These are phyloP conservation scores for Onthophagus sagittarius DNA, from an alignment of 2,888 invertebrate species.

Conservation along the genomic window DNA sequence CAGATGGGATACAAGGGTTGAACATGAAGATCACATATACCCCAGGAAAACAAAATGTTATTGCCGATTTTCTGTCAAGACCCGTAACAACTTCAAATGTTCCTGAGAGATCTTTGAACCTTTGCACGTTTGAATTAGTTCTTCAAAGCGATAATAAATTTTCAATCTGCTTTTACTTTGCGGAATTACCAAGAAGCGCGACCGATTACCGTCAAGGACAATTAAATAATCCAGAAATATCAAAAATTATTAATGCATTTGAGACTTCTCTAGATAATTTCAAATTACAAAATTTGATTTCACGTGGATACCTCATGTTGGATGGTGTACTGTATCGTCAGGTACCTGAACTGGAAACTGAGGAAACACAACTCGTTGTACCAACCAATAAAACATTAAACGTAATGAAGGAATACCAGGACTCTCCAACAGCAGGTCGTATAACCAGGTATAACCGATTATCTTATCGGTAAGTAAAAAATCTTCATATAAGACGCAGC, in stretches of 20 bases:
- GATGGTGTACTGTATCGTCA: slow-evolving; percentile 20
- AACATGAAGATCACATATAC: no score
- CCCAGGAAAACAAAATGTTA: no score
- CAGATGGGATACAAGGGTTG: no score
- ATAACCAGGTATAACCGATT: no score
- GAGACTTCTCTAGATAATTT: slow-evolving; percentile 18
- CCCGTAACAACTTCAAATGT: no score
- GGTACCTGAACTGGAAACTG: slow-evolving; percentile 18
- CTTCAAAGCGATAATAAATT: no score
- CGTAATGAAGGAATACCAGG: slow-evolving; percentile 20
- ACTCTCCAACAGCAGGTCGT: slow-evolving; percentile 23
- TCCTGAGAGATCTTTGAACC: no score
- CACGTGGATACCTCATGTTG: slow-evolving; percentile 21
- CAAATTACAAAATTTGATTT: slow-evolving; percentile 7
- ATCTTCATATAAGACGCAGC: no score
- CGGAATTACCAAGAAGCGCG: slow-evolving; percentile 24
- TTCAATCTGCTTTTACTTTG: slow-evolving; percentile 15
- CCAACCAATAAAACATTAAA: slow-evolving; percentile 4
- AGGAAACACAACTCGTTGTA: slow-evolving; percentile 15
- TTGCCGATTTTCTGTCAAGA: no score
- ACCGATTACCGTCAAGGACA: slow-evolving; percentile 26
- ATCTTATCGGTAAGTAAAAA: no score
- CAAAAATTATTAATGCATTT: no score
- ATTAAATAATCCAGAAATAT: slow-evolving; percentile 28
- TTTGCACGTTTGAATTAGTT: neutral